Base-by-base conservation (phyloP, 2,113 vertebrate species). In the Myotis lucifugus region DNA sequence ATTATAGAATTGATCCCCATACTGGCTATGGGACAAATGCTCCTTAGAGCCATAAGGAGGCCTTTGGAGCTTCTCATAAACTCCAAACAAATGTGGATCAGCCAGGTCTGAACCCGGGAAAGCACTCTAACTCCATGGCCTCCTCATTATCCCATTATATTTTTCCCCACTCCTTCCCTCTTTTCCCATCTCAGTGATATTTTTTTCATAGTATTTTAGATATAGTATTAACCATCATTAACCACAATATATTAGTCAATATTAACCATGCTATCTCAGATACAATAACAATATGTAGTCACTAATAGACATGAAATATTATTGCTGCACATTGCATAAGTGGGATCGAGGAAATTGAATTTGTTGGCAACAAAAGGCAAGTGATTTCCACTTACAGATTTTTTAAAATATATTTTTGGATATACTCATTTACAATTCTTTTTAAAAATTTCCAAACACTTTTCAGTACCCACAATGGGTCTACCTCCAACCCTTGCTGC, bases 181-280 rank as follows among this genome's bases (percentile, higher is more conserved):
- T 82, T n/a, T 85, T 61, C 37, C n/a, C 19, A 66, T 52, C 50
- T 77, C 37, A 89, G 59, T 84, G 54, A 56, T 70, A 64, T 94
- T 73, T 85, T 85, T 88, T 79, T 56, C 32, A n/a, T 89, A 78
- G 48, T 91, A 79, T 92, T 85, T 96, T 85, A 92, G 27, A 72
- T 40, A 48, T 32, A 61, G 37, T 87, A 76, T 90, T 90, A 85
- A 19, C 50, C 56, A 89, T 92, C n/a, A 94, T 79, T 86, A 82
- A 86, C 64, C 21, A 82, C 42, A 85, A 54, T 76, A 29, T 87
- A 61, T 86, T 94, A 94, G 67, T 46, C 29, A 94, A 69, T 86
- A 82, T 70, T 92, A 94, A 5, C 34, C 23, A 85, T 32, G 74
- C 19, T 79, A n/a, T 74, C 8, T 89, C n/a, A 85, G 40, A 67